These are phyloP conservation scores for Eupeodes corollae DNA, from an alignment of 1,140 invertebrate genomes.

Conservation along the genomic window DNA sequence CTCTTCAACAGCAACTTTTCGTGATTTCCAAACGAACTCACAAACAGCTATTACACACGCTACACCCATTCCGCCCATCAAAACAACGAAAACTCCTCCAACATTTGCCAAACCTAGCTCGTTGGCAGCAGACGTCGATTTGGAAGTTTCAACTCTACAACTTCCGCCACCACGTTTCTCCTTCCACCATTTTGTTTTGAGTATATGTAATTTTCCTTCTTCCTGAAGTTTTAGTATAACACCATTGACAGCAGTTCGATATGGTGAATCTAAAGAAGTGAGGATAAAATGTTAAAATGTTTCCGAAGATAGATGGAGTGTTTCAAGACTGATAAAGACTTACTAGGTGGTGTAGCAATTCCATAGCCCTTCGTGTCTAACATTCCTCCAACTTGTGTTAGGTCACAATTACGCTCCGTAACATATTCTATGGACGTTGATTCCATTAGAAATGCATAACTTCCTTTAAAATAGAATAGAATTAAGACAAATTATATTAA, in stretches of 20 bases:
- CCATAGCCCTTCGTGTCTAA: constrained; percentile 88
- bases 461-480: constrained; percentile 22
- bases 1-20: constrained; percentile 82
- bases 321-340: constrained; percentile 26
- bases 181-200: constrained; percentile 95
- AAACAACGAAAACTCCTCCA: constrained; percentile 88
- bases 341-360: constrained; percentile 85
- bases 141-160: constrained; percentile 72
- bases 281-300: background rate
- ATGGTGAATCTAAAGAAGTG: constrained; percentile 62
- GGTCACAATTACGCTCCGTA: constrained; percentile 79
- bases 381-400: constrained; percentile 80
- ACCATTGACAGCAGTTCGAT: constrained; percentile 72
- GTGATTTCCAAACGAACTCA: constrained; percentile 87
- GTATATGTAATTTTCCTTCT: constrained; percentile 77
- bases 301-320: background rate
- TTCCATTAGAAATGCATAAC: constrained; percentile 88
- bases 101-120: constrained; percentile 83
- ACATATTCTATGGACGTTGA: constrained; percentile 87
- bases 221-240: constrained; percentile 88
- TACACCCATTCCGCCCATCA: constrained; percentile 82
- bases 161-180: constrained; percentile 73
- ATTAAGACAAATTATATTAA: background rate
- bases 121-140: constrained; percentile 71
- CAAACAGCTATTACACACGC: constrained; percentile 79